A percentile compares a stretch with the other conserved stretches of the same genome.
Evolutionary conservation across 2,888 invertebrate genomes (phyloP).

Genomic region (Agrotis clavis): DNA sequence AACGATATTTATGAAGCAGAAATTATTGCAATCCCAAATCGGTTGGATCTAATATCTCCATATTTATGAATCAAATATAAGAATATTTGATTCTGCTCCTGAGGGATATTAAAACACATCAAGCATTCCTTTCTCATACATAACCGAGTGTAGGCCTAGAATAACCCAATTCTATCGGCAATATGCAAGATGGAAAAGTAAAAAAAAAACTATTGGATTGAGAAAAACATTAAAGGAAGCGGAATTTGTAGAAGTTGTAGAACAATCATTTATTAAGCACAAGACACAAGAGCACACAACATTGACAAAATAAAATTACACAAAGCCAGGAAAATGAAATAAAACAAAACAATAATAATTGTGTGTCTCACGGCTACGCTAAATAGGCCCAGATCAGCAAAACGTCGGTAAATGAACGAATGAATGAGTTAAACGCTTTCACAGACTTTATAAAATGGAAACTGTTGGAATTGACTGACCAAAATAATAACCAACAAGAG

Average conservation of each 20-base stretch:
- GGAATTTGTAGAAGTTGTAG: too few species aligned
- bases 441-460: background rate
- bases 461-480: background rate
- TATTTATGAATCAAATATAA: conserved; percentile 55
- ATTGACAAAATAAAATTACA: too few species aligned
- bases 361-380: too few species aligned
- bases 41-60: conserved; percentile 47
- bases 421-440: too few species aligned
- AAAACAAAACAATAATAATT: too few species aligned
- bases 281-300: too few species aligned
- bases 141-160: background rate
- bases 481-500: background rate
- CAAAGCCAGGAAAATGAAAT: too few species aligned
- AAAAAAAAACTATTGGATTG: too few species aligned
- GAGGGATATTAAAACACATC: conserved; percentile 44
- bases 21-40: conserved; percentile 41
- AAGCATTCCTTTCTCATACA: conserved; percentile 1
- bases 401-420: too few species aligned
- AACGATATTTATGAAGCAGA: conserved; percentile 39
- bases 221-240: too few species aligned
- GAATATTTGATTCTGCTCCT: conserved; percentile 37
- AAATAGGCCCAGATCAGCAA: too few species aligned
- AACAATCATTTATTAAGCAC: too few species aligned
- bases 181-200: background rate
- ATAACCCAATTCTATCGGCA: background rate